These are phyloP conservation scores for Sinelater perroti DNA, from an alignment of 2,888 invertebrate genomes.

Conservation along the genomic window DNA sequence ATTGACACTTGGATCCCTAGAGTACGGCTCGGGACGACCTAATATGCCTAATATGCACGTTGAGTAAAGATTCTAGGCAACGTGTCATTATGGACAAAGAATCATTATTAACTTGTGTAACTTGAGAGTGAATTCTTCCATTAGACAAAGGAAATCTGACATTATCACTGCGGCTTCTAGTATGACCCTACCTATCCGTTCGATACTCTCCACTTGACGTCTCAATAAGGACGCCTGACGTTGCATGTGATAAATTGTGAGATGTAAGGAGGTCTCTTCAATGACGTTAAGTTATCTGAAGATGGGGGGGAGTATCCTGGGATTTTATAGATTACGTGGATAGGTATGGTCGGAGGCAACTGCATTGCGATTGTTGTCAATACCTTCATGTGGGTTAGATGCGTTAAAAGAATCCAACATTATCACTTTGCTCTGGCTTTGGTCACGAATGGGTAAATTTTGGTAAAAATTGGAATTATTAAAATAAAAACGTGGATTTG, in stretches of 20 bases:
- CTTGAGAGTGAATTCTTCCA: neutral
- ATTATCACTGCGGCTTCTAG: constrained; percentile 53
- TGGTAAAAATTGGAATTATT: constrained; percentile 52
- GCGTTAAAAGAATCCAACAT: constrained; percentile 16
- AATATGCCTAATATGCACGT: constrained; percentile 43
- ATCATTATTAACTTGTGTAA: constrained; percentile 39
- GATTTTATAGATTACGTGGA: constrained; percentile 43
- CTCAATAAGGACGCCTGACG: constrained; percentile 55
- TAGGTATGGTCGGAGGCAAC: constrained; percentile 57
- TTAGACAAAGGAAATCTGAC: neutral
- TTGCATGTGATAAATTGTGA: constrained; percentile 58
- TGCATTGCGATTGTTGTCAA: constrained; percentile 27
- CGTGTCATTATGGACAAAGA: constrained; percentile 41
- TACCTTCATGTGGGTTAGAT: constrained; percentile 19
- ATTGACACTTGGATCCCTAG: constrained; percentile 10
- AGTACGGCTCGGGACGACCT: constrained; percentile 26
- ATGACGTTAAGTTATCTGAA: constrained; percentile 50
- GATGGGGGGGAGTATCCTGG: constrained; percentile 36
- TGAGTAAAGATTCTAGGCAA: constrained; percentile 43
- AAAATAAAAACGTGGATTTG: constrained; percentile 42
- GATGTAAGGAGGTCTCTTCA: constrained; percentile 57
- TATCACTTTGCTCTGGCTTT: constrained; percentile 30
- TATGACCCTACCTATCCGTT: constrained; percentile 58
- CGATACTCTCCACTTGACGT: constrained; percentile 55
- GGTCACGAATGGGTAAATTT: too few species aligned